Percentiles rank a stretch among this genome's conserved stretches.
phyloP scores from a whole-genome alignment of 2,888 invertebrate genomes.

The Drosophila algonquin region DNA sequence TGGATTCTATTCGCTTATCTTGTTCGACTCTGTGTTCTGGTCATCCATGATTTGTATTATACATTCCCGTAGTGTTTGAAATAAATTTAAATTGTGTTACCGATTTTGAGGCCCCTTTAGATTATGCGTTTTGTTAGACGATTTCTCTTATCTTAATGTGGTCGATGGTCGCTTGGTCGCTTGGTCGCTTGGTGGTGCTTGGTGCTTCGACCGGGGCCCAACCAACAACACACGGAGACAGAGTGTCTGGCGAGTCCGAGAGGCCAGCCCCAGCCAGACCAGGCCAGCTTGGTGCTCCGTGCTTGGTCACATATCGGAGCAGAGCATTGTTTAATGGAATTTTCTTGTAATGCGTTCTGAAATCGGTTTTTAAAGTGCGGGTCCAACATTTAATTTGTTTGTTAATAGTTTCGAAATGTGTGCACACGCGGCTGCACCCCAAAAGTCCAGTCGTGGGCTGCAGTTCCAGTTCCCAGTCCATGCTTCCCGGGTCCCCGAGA shows the following conservation, averaged over 20 bases:
- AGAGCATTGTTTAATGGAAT: constrained; percentile 77
- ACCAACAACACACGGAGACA: constrained; percentile 61
- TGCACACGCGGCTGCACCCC: constrained; percentile 58
- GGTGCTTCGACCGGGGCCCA: constrained; percentile 12
- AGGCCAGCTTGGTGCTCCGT: too few relatives aligned
- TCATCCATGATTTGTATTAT: constrained; percentile 64
- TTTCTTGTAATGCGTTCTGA: constrained; percentile 77
- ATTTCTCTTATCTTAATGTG: constrained; percentile 81
- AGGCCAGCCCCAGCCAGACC: background rate
- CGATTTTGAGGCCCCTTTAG: constrained; percentile 76
- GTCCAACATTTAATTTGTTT: constrained; percentile 79
- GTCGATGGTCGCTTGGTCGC: constrained; percentile 35
- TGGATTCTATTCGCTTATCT: constrained; percentile 57
- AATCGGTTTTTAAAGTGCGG: constrained; percentile 80
- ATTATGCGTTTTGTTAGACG: constrained; percentile 82
- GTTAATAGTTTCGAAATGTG: constrained; percentile 77
- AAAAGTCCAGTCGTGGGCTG: constrained; percentile 6
- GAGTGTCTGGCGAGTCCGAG: constrained; percentile 54
- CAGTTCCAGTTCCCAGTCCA: background rate
- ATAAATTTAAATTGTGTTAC: constrained; percentile 79
- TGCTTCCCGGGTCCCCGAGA: background rate
- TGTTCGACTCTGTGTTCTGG: constrained; percentile 69
- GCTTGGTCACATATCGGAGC: background rate
- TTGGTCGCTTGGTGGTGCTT: constrained; percentile 26
- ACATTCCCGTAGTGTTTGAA: constrained; percentile 50